A percentile compares a stretch with the other conserved stretches of the same genome.
phyloP scores from a whole-genome alignment of 2,888 invertebrate species.

The Magallana nippona region DNA sequence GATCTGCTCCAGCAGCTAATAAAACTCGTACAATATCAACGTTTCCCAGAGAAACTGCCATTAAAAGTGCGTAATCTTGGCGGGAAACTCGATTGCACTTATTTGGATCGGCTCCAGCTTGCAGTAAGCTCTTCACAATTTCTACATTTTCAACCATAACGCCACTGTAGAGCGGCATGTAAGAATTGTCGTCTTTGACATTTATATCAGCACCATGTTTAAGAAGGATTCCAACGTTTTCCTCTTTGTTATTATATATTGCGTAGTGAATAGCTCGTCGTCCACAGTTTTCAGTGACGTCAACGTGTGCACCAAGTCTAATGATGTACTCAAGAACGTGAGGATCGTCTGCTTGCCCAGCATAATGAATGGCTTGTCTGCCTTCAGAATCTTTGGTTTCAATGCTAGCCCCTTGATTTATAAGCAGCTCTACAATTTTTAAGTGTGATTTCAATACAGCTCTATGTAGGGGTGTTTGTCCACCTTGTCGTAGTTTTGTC shows the following conservation, averaged over 20 bases:
- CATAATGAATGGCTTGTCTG: constrained; percentile 63
- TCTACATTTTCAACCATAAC: constrained; percentile 32
- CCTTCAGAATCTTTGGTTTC: constrained; percentile 55
- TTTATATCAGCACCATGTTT: constrained; percentile 49
- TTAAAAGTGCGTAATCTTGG: constrained; percentile 49
- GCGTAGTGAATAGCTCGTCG: constrained; percentile 44
- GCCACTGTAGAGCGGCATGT: constrained; percentile 56
- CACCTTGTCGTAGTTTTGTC: constrained; percentile 49
- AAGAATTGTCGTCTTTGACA: constrained; percentile 49
- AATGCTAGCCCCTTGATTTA: constrained; percentile 60
- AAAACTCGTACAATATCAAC: constrained; percentile 41
- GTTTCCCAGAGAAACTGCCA: constrained; percentile 50
- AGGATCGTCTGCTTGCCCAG: constrained; percentile 38
- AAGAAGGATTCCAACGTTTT: constrained; percentile 42
- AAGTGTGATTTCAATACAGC: constrained; percentile 60
- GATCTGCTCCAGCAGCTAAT: constrained; percentile 43
- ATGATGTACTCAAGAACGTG: constrained; percentile 53
- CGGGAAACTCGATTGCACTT: constrained; percentile 14
- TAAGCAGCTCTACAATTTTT: constrained; percentile 58
- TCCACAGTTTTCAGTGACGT: constrained; percentile 35
- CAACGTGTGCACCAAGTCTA: constrained; percentile 53
- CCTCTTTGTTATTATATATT: constrained; percentile 37
- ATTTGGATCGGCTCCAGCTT: constrained; percentile 53
- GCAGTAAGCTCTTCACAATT: constrained; percentile 45
- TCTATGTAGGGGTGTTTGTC: constrained; percentile 61